Percentiles rank a stretch among this genome's conserved stretches.
These are phyloP conservation scores for Sweltsa coloradensis DNA, from an alignment of 1,140 invertebrate species.

Conservation along the genomic window DNA sequence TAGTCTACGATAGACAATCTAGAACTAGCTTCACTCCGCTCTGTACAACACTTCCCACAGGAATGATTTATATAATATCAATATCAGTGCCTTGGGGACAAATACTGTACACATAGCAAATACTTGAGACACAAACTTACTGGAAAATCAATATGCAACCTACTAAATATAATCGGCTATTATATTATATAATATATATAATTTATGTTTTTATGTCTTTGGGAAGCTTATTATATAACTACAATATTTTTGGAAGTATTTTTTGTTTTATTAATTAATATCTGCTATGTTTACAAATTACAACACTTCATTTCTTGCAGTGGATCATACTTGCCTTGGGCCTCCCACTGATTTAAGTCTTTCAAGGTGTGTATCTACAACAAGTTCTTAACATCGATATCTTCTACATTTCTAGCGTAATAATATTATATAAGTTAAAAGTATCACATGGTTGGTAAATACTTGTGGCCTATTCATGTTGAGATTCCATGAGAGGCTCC, in stretches of 20 bases:
- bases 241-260: neutral
- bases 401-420: neutral
- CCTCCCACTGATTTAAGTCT: neutral
- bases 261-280: neutral
- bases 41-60: too few species aligned
- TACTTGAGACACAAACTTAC: slow-evolving; percentile 2
- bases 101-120: slow-evolving; percentile 2
- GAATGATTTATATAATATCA: too few species aligned
- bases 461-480: neutral
- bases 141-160: too few species aligned
- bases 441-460: neutral
- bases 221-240: slow-evolving; percentile 3
- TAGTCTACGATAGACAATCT: too few species aligned
- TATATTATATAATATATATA: slow-evolving; percentile 1
- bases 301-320: neutral
- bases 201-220: neutral
- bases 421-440: neutral
- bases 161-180: too few species aligned
- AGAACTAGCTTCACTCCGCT: too few species aligned
- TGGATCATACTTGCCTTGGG: slow-evolving; percentile 1
- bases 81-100: too few species aligned
- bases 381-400: neutral
- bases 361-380: neutral
- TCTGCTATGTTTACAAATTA: neutral
- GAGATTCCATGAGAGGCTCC: slow-evolving; percentile 4